A percentile compares a stretch with the other conserved stretches of the same genome.
Conservation (phyloP, 2,797 vertebrate genomes). For the Acanthiza pusilla region DNA sequence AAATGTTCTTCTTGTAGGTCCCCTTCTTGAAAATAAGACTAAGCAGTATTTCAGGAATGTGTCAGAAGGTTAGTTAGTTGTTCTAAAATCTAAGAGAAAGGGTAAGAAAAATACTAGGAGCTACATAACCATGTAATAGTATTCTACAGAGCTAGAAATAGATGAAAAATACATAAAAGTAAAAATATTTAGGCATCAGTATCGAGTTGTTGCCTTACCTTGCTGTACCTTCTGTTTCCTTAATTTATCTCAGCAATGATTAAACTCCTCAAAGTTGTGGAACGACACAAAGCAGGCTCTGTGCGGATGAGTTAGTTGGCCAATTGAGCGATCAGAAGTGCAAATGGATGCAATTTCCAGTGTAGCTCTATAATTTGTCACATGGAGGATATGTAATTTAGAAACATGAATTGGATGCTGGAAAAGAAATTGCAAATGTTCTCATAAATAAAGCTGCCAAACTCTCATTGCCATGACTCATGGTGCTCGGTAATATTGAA, state of each 20-base stretch:
- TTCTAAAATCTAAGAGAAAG: not conserved
- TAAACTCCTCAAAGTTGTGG: not conserved
- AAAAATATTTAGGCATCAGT: not conserved
- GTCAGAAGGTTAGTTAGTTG: not conserved
- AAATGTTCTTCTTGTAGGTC: not conserved
- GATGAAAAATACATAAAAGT: not conserved
- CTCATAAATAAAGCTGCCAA: conserved; percentile 61
- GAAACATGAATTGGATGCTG: conserved; percentile 21
- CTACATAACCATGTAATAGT: not conserved
- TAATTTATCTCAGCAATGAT: not conserved
- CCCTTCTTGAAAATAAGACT: not conserved
- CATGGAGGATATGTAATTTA: conserved; percentile 25
- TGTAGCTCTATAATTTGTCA: conserved; percentile 33
- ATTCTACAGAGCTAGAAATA: rapidly evolving
- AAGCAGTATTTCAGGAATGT: not conserved
- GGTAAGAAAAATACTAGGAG: not conserved
- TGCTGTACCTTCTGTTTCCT: not conserved
- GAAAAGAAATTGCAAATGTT: conserved; percentile 49
- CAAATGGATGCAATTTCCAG: conserved; percentile 35
- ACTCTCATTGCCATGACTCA: conserved; percentile 34
- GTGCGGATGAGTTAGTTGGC: not conserved
- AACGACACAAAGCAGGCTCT: not conserved
- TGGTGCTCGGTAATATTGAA: conserved; percentile 30
- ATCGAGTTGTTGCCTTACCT: not conserved
- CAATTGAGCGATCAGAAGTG: conserved; percentile 23